A percentile compares a stretch with the other conserved stretches of the same genome.
Evolutionary conservation across 2,797 vertebrate species (phyloP).

Genomic region (Pogonophryne albipinna): DNA sequence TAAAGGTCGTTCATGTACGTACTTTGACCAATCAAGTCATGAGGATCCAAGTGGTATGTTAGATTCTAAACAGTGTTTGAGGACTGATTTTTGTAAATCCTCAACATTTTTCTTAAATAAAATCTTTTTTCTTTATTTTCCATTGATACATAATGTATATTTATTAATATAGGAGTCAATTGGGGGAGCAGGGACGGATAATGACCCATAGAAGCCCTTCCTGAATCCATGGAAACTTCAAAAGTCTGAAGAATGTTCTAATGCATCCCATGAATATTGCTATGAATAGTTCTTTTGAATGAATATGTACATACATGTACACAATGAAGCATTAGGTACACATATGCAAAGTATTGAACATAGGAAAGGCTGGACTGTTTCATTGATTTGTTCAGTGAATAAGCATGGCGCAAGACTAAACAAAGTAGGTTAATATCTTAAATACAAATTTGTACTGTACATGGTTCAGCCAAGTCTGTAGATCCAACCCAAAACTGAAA

Average conservation of each 20-base stretch:
- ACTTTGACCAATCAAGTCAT: constrained; percentile 63
- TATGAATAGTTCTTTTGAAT: constrained; percentile 81
- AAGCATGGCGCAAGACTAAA: constrained; percentile 87
- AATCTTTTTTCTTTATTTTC: constrained; percentile 68
- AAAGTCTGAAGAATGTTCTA: constrained; percentile 73
- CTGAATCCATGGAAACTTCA: constrained; percentile 74
- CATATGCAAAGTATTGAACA: constrained; percentile 82
- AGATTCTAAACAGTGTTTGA: constrained; percentile 72
- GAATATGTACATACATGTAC: constrained; percentile 85
- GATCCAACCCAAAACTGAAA: constrained; percentile 76
- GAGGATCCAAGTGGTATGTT: constrained; percentile 58
- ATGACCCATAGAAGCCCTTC: constrained; percentile 79
- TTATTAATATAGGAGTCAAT: constrained; percentile 76
- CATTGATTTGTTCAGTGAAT: constrained; percentile 80
- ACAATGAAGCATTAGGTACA: constrained; percentile 87
- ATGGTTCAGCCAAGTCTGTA: constrained; percentile 82
- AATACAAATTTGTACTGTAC: constrained; percentile 90
- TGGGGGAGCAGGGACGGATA: constrained; percentile 72
- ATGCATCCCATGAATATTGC: constrained; percentile 86
- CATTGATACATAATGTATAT: constrained; percentile 81
- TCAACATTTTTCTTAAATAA: constrained; percentile 78
- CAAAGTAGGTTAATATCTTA: constrained; percentile 88
- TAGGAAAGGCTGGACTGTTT: constrained; percentile 76
- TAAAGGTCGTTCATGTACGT: constrained; percentile 73
- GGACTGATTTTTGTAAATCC: constrained; percentile 73